Evolutionary conservation across 2,113 vertebrate species (phyloP), one percentile per base, ranked within the genome.

Genomic region (Rhinichthys klamathensis): DNA sequence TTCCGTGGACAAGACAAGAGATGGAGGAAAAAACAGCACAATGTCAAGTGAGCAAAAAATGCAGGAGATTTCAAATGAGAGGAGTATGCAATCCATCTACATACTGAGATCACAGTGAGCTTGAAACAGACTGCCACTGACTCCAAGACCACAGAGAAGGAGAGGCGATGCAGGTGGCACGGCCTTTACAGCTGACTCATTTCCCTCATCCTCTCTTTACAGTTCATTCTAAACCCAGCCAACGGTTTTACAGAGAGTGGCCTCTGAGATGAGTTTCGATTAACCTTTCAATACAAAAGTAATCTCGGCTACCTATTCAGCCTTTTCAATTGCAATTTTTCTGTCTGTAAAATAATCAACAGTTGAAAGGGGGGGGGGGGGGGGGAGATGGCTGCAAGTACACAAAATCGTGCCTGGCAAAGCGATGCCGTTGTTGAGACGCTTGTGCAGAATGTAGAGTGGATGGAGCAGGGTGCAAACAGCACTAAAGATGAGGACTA

Each of bases 21-120:
- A 41, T 11, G 21, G 3, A 13, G 5, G 2, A 78, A 54, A 87
- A 61, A 75, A 80, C 21, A 77, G 38, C 32, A 73, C 54, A 54
- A 51, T n/a, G 72, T 32, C n/a, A 73, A 70, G 82, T 25, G 61
- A 76, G 82, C 46, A 58, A 76, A 75, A 54, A 60, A 65, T 18
- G 2, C 25, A 46, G 60, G 49, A 70, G 38, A 90, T 89, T 89
- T 92, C 89, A 90, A 91, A 92, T 88, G 77, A 85, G 83, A 63
- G 21, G 84, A 84, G 81, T 86, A 88, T 90, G 51, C 73, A 80
- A 85, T 82, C 80, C n/a, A 88, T 88, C 84, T 87, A 58, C 84
- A 77, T 87, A 85, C 86, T 90, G 78, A 44, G 86, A 88, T 88
- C 87, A 90, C 89, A 91, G 91, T 88, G 88, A 27, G 77, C 54